phyloP scores from a whole-genome alignment of 1,140 invertebrate genomes.

The Manduca sexta region DNA sequence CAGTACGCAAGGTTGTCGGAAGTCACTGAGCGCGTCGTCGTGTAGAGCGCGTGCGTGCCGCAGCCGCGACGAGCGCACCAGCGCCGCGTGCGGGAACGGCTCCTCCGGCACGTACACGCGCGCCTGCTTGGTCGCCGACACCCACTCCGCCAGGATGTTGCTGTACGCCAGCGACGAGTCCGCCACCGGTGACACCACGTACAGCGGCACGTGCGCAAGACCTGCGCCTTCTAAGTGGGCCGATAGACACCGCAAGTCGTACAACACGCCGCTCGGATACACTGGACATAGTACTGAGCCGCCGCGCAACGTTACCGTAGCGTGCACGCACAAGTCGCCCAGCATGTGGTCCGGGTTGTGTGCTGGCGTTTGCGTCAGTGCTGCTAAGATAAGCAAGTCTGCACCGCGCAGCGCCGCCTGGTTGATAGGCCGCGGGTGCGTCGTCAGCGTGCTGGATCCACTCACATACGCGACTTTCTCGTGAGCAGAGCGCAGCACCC shows the following conservation, averaged over 20 bases:
- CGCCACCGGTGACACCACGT: slow-evolving; percentile 97
- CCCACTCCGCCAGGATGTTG: slow-evolving; percentile 95
- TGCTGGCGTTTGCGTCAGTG: slow-evolving; percentile 93
- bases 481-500: slow-evolving; percentile 93
- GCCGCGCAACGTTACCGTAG: slow-evolving; percentile 84
- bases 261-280: slow-evolving; percentile 96
- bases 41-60: slow-evolving; percentile 89
- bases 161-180: slow-evolving; percentile 95
- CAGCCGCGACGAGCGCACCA: slow-evolving; percentile 87
- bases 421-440: slow-evolving; percentile 95
- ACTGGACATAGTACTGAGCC: slow-evolving; percentile 97
- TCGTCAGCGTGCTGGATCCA: slow-evolving; percentile 91
- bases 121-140: slow-evolving; percentile 71
- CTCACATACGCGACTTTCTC: slow-evolving; percentile 95
- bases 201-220: slow-evolving; percentile 90
- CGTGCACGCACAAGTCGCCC: slow-evolving; percentile 94
- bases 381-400: slow-evolving; percentile 93
- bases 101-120: slow-evolving; percentile 97
- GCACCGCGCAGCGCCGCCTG: slow-evolving; percentile 91
- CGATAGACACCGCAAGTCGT: slow-evolving; percentile 96
- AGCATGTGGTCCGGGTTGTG: slow-evolving; percentile 96
- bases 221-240: slow-evolving; percentile 91
- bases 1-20: slow-evolving; percentile 93
- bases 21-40: slow-evolving; percentile 89
- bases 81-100: slow-evolving; percentile 94